Evolutionary conservation across 2,113 vertebrate genomes (phyloP).

Genomic region (Tupaia tana): DNA sequence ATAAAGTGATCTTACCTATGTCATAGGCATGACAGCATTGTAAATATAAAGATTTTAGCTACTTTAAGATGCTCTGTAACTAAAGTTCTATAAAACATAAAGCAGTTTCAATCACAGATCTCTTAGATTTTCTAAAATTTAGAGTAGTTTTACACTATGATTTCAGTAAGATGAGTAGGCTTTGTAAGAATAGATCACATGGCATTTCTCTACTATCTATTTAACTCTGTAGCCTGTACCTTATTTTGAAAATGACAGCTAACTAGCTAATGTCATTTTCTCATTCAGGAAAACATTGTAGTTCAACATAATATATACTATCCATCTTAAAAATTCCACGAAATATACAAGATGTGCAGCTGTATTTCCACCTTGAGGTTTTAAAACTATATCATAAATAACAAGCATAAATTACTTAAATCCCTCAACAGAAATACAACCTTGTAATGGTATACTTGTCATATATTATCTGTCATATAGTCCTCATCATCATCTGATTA

Average conservation of each 20-base stretch:
- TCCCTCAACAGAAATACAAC: constrained; percentile 68
- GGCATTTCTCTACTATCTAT: not conserved
- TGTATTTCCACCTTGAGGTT: constrained; percentile 38
- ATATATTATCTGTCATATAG: constrained; percentile 30
- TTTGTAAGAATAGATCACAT: not conserved
- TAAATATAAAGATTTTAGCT: not conserved
- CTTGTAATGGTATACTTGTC: constrained; percentile 28
- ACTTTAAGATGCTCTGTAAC: not conserved
- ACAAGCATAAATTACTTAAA: constrained; percentile 74
- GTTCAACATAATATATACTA: constrained; percentile 4
- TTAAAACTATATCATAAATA: constrained; percentile 75
- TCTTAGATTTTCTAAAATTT: not conserved
- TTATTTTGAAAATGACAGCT: not conserved
- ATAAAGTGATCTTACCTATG: constrained; percentile 13
- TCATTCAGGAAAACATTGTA: not conserved
- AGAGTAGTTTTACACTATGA: not conserved
- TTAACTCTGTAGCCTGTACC: not conserved
- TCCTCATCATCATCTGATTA: constrained; percentile 70
- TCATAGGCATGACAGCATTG: not conserved
- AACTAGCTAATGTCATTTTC: not conserved
- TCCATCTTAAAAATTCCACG: constrained; percentile 31
- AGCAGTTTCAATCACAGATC: constrained; percentile 17
- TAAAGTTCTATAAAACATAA: constrained; percentile 8
- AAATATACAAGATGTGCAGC: not conserved
- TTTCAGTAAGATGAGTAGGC: not conserved